phyloP scores from a whole-genome alignment of 2,888 invertebrate genomes.

The Hydraecia micacea region DNA sequence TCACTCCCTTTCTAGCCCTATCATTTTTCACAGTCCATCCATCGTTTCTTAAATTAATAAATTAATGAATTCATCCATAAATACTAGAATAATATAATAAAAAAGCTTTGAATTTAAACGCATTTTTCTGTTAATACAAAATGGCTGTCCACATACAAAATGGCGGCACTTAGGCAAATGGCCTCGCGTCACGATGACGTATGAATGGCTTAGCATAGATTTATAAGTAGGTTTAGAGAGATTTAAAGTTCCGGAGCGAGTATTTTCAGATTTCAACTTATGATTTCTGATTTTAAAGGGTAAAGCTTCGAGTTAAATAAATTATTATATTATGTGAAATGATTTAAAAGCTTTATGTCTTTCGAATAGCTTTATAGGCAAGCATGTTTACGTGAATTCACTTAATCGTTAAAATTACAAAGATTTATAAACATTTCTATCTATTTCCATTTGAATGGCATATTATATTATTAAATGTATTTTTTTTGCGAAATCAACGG shows the following conservation, averaged over 20 bases:
- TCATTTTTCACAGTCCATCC: not conserved
- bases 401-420: too few species aligned
- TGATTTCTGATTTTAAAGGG: slow-evolving; percentile 28
- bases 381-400: too few species aligned
- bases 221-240: slow-evolving; percentile 63
- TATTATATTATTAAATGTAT: too few species aligned
- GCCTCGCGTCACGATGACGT: slow-evolving; percentile 63
- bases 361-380: too few species aligned
- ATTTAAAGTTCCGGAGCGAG: slow-evolving; percentile 50
- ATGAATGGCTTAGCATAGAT: slow-evolving; percentile 68
- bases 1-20: not conserved
- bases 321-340: not conserved
- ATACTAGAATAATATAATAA: slow-evolving; percentile 6
- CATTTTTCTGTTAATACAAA: slow-evolving; percentile 46
- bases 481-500: not conserved
- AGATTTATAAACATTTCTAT: too few species aligned
- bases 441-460: too few species aligned
- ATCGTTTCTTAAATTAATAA: not conserved
- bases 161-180: slow-evolving; percentile 67
- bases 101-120: slow-evolving; percentile 5
- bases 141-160: slow-evolving; percentile 59
- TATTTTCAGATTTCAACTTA: slow-evolving; percentile 47
- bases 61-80: not conserved
- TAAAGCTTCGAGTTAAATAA: not conserved
- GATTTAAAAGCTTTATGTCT: too few species aligned